Percentiles rank a stretch among this genome's conserved stretches.
These are phyloP conservation scores for Hycleus phaleratus DNA, from an alignment of 1,140 invertebrate genomes.

Conservation along the genomic window DNA sequence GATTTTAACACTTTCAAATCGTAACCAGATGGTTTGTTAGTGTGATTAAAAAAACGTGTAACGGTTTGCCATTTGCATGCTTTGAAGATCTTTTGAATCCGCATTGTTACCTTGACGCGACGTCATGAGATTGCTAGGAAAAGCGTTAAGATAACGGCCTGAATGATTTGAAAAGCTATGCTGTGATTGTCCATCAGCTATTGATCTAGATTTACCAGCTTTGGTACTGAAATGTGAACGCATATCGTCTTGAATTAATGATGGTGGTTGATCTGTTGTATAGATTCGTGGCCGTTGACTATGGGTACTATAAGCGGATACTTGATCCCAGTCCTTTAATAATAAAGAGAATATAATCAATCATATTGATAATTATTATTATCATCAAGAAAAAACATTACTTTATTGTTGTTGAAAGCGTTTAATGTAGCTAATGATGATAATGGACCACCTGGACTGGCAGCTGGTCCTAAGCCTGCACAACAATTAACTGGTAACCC, in stretches of 20 bases:
- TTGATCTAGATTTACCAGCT: conserved; percentile 52
- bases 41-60: no score
- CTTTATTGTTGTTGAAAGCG: conserved; percentile 72
- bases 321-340: conserved; percentile 82
- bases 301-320: conserved; percentile 82
- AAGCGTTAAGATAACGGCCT: conserved; percentile 62
- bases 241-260: conserved; percentile 57
- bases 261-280: conserved; percentile 53
- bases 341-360: background rate
- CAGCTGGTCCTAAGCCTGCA: conserved; percentile 57
- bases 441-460: conserved; percentile 66
- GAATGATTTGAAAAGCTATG: conserved; percentile 78
- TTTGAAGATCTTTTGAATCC: background rate
- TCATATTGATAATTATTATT: background rate
- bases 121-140: conserved; percentile 66
- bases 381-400: conserved; percentile 20
- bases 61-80: no score
- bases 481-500: conserved; percentile 69
- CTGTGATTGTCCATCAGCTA: conserved; percentile 78
- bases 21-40: no score
- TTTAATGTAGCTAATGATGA: conserved; percentile 71
- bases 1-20: no score
- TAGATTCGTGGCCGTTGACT: conserved; percentile 79
- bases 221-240: conserved; percentile 53
- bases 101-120: conserved; percentile 60